Evolutionary conservation across 2,113 vertebrate genomes (phyloP).

Genomic region (Xiphophorus hellerii): DNA sequence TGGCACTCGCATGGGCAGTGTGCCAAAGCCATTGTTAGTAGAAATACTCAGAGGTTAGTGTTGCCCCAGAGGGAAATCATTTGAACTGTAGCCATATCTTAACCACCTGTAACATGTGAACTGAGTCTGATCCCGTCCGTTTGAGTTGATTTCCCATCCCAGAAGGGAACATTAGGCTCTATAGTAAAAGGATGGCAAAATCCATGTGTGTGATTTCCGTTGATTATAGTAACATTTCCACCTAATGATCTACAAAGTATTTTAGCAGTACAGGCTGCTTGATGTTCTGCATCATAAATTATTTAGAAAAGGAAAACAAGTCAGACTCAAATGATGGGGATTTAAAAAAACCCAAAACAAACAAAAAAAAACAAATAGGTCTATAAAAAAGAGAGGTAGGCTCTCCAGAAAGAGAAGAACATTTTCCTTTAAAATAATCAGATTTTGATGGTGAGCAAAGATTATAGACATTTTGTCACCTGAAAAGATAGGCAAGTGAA

Average conservation of each 20-base stretch:
- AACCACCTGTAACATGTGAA: constrained; percentile 73
- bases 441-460: not conserved
- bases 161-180: constrained; percentile 50
- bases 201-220: constrained; percentile 51
- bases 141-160: constrained; percentile 63
- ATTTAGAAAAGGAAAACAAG: constrained; percentile 15
- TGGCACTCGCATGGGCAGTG: constrained; percentile 51
- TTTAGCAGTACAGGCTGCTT: constrained; percentile 38
- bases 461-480: not conserved
- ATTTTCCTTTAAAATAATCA: not conserved
- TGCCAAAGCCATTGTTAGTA: constrained; percentile 69
- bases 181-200: constrained; percentile 56
- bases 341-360: not conserved
- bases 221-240: constrained; percentile 61
- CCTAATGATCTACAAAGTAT: constrained; percentile 56
- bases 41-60: constrained; percentile 57
- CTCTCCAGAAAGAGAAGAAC: too few species aligned
- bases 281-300: constrained; percentile 19
- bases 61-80: constrained; percentile 49
- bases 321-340: not conserved
- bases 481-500: not conserved
- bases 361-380: too few species aligned
- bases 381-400: too few species aligned
- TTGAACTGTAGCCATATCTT: constrained; percentile 65
- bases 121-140: constrained; percentile 66